Percentiles rank a stretch among this genome's conserved stretches.
Evolutionary conservation across 2,797 vertebrate species (phyloP).

Genomic region (Cyprinodon diabolis): DNA sequence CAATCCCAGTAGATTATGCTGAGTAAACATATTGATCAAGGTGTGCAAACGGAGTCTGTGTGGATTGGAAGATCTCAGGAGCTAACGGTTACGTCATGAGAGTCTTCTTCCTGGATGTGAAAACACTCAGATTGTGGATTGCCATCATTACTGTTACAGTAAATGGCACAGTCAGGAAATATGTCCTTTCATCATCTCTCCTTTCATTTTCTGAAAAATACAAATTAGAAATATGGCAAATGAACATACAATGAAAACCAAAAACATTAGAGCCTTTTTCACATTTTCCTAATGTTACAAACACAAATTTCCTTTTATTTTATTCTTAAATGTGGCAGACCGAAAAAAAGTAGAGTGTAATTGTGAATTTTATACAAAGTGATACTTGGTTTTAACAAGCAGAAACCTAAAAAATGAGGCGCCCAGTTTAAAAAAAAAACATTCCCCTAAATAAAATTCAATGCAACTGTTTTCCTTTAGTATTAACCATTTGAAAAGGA

Average conservation of each 20-base stretch:
- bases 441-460: too few relatives aligned
- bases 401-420: too few relatives aligned
- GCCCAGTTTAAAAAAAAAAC: too few relatives aligned
- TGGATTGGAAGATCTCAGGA: constrained; percentile 4
- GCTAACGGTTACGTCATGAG: neutral
- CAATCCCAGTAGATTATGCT: constrained; percentile 29
- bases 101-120: constrained; percentile 5
- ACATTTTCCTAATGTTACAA: neutral
- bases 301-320: neutral
- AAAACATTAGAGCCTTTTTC: neutral
- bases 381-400: neutral
- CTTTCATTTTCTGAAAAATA: constrained; percentile 55
- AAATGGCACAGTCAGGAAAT: constrained; percentile 17
- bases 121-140: neutral
- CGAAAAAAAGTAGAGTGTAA: too few relatives aligned
- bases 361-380: neutral
- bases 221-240: neutral
- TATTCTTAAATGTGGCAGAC: too few relatives aligned
- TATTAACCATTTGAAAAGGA: too few relatives aligned
- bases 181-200: constrained; percentile 2
- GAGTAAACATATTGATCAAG: constrained; percentile 55
- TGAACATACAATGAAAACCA: neutral
- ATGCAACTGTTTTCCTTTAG: too few relatives aligned
- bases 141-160: neutral
- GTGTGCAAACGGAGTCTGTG: constrained; percentile 52